A percentile compares a stretch with the other conserved stretches of the same genome.
Evolutionary conservation across 1,140 invertebrate species (phyloP).

Genomic region (Aphelinus atriplicis): DNA sequence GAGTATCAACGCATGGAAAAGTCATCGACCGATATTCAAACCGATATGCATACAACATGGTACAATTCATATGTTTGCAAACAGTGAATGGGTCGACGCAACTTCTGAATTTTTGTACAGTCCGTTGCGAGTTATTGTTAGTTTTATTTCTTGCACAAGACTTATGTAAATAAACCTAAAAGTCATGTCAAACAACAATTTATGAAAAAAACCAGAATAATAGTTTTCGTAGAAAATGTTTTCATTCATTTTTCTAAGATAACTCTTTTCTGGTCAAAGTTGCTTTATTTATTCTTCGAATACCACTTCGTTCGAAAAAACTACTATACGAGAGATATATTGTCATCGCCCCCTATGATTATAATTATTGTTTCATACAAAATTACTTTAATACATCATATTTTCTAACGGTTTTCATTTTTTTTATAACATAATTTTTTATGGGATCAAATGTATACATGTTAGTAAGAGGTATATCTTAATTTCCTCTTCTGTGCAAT

Average conservation of each 20-base stretch:
- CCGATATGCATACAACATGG: background rate
- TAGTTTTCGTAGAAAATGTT: conserved; percentile 13
- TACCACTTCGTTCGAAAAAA: no score
- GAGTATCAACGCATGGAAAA: conserved; percentile 8
- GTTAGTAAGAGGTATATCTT: no score
- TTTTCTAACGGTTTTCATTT: no score
- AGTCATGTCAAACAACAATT: conserved; percentile 45
- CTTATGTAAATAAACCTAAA: conserved; percentile 59
- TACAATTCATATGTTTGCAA: conserved; percentile 38
- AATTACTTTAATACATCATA: no score
- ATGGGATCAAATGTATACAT: no score
- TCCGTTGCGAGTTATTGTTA: conserved; percentile 50
- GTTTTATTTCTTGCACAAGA: conserved; percentile 56
- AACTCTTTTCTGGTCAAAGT: background rate
- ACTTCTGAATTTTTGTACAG: conserved; percentile 55
- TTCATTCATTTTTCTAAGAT: conserved; percentile 13
- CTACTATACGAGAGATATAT: no score
- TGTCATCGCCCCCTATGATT: no score
- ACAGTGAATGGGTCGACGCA: conserved; percentile 44
- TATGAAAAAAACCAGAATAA: background rate
- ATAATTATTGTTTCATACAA: no score
- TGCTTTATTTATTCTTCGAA: no score
- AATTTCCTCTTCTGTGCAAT: no score
- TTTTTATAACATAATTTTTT: no score
- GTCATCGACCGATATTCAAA: conserved; percentile 8